These are phyloP conservation scores for Abrostola tripartita DNA, from an alignment of 2,888 invertebrate genomes.

Conservation along the genomic window DNA sequence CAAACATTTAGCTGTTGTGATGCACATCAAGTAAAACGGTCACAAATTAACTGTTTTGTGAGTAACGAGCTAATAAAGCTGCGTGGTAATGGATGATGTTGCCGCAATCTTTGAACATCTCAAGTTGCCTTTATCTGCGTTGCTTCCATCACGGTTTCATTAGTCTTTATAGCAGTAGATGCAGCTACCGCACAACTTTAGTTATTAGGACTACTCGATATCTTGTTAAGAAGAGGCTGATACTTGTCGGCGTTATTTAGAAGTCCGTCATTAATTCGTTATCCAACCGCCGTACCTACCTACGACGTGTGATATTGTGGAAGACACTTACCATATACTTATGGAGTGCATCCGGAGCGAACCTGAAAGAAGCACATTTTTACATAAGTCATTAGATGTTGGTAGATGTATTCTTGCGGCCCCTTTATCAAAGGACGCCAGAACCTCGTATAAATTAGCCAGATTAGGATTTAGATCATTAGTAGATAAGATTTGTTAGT, in stretches of 20 bases:
- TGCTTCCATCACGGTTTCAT: constrained; percentile 20
- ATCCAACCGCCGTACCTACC: not conserved
- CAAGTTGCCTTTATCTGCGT: constrained; percentile 39
- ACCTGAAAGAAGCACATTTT: too few relatives aligned
- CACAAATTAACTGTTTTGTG: constrained; percentile 51
- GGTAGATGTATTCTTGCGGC: too few relatives aligned
- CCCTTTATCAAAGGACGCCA: too few relatives aligned
- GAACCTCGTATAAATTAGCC: too few relatives aligned
- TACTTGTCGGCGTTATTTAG: not conserved
- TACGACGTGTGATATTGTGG: too few relatives aligned
- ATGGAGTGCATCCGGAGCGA: too few relatives aligned
- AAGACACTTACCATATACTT: too few relatives aligned
- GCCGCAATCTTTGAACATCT: constrained; percentile 50
- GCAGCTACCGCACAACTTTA: constrained; percentile 25
- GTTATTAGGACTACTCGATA: constrained; percentile 11
- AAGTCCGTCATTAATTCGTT: not conserved
- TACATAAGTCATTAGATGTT: too few relatives aligned
- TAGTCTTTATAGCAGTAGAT: constrained; percentile 22
- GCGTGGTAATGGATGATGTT: constrained; percentile 46
- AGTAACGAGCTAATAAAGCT: constrained; percentile 55
- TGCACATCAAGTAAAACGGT: constrained; percentile 49
- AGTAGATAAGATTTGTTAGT: too few relatives aligned
- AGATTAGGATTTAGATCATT: too few relatives aligned
- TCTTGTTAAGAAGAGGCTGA: not conserved
- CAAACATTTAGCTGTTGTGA: constrained; percentile 34